A percentile compares a stretch with the other conserved stretches of the same genome.
phyloP scores from a whole-genome alignment of 2,797 vertebrate species.

The Gambusia yucatana region DNA sequence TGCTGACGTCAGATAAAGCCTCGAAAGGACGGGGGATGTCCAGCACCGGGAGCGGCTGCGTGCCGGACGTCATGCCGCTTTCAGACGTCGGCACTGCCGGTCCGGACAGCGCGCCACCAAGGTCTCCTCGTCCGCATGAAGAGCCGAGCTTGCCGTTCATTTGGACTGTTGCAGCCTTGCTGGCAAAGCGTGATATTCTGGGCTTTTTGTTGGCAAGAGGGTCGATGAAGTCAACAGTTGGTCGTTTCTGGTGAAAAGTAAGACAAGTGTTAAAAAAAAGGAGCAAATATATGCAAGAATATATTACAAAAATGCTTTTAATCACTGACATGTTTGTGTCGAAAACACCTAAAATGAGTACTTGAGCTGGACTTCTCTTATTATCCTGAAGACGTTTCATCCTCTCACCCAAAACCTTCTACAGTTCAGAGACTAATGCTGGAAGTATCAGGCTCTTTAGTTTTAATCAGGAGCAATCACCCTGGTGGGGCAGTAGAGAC shows the following conservation, averaged over 20 bases:
- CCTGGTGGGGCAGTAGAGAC: background rate
- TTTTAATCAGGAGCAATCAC: background rate
- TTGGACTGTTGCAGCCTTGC: constrained; percentile 81
- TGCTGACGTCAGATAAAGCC: constrained; percentile 91
- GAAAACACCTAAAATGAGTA: constrained; percentile 26
- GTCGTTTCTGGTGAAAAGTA: constrained; percentile 86
- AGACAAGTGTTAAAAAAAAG: background rate
- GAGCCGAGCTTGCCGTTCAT: constrained; percentile 88
- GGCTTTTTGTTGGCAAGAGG: constrained; percentile 93
- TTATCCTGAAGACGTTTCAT: background rate
- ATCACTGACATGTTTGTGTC: constrained; percentile 39
- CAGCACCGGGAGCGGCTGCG: constrained; percentile 80
- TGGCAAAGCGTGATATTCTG: constrained; percentile 91
- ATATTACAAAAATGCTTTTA: constrained; percentile 33
- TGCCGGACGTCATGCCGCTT: constrained; percentile 69
- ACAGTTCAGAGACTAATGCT: background rate
- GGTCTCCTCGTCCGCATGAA: constrained; percentile 85
- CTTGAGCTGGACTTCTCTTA: background rate
- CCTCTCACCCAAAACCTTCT: background rate
- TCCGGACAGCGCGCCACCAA: constrained; percentile 44
- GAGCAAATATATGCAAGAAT: constrained; percentile 32
- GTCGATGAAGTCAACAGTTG: constrained; percentile 90
- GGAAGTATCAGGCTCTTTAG: background rate
- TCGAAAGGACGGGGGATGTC: constrained; percentile 88
- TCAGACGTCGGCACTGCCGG: constrained; percentile 45